Evolutionary conservation across 2,888 invertebrate species (phyloP), one percentile per base, ranked within the genome.

Genomic region (Platerodrilus igneus): DNA sequence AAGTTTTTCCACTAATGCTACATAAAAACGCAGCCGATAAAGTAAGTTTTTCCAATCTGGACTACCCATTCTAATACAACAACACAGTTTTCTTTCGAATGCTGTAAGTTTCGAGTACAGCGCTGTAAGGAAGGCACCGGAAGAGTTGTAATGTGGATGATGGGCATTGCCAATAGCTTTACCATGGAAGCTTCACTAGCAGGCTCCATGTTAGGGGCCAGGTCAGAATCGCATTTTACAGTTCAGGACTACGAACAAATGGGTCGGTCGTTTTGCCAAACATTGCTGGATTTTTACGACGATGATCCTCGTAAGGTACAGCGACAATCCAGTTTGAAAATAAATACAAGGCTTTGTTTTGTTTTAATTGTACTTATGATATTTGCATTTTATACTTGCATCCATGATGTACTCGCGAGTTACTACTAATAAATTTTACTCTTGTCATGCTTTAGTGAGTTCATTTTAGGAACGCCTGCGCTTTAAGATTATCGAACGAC

Each of bases 151-250:
- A 86, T 93, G 58, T 94, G 93, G 93, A 86, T 92, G 77, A 79
- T 94, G 77, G 94, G 94, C 14, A 87, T 94, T 27, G 83, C 86
- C 40, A 92, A 94, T 60, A 94, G 93, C 66, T 95, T 90, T 63
- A 95, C 94, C 3, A 81, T 95, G 78, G 95, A 95, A 71, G 92
- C 94, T 4, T 93, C 94, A 1, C 89, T 94, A 66, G 91, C 90
- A 32, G 95, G 94, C 6, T 88, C 93, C 2, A 82, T 82, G 48
- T 68, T 92, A 37, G 90, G 90, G 2, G 81, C 84, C 26, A 78
- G 88, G 62, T 75, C 77, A 53, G 86, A 85, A 3, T 88, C 87
- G 11, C 94, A 94, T 66, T 94, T 93, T 63, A 81, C 80, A 15
- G 81, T 81, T 13, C 73, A 72, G 59, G 87, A 88, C 62, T 86